Evolutionary conservation across 2,113 vertebrate genomes (phyloP).

Genomic region (Gnathonemus longibarbis): DNA sequence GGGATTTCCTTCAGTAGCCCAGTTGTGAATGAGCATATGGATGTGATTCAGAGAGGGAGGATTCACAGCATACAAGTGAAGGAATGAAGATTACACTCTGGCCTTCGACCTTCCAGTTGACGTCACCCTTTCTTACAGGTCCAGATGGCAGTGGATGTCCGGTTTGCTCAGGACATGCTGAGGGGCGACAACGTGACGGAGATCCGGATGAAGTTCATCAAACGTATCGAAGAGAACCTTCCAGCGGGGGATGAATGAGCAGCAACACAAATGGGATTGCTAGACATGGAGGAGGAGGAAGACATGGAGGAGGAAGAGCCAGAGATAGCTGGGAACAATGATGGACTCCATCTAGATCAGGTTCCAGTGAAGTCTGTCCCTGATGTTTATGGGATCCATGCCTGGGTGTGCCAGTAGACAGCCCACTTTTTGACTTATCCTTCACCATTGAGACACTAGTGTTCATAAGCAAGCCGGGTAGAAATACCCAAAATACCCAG

Average conservation of each 20-base stretch:
- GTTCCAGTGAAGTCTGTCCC: not conserved
- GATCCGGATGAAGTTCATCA: conserved; percentile 96
- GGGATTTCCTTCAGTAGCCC: not conserved
- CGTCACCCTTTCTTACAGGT: conserved; percentile 59
- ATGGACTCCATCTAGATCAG: not conserved
- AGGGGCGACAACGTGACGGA: conserved; percentile 93
- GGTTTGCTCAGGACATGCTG: conserved; percentile 87
- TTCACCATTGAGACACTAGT: not conserved
- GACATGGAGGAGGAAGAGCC: not conserved
- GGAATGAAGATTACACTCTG: not conserved
- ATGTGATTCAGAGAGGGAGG: not conserved
- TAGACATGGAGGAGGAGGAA: not conserved
- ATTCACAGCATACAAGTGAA: not conserved
- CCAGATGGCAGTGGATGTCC: conserved; percentile 98
- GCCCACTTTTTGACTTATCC: not conserved
- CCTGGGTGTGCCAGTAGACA: not conserved
- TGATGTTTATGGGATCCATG: not conserved
- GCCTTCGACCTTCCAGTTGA: not conserved
- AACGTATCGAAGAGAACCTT: conserved; percentile 93
- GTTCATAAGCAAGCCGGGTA: not conserved
- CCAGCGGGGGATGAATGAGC: conserved; percentile 91
- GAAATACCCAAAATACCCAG: not conserved
- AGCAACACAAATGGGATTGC: not conserved
- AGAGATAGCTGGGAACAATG: not conserved
- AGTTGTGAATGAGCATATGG: not conserved